Percentiles rank a stretch among this genome's conserved stretches.
Evolutionary conservation across 2,797 vertebrate species (phyloP).

Genomic region (Enteromius trimaculatus): DNA sequence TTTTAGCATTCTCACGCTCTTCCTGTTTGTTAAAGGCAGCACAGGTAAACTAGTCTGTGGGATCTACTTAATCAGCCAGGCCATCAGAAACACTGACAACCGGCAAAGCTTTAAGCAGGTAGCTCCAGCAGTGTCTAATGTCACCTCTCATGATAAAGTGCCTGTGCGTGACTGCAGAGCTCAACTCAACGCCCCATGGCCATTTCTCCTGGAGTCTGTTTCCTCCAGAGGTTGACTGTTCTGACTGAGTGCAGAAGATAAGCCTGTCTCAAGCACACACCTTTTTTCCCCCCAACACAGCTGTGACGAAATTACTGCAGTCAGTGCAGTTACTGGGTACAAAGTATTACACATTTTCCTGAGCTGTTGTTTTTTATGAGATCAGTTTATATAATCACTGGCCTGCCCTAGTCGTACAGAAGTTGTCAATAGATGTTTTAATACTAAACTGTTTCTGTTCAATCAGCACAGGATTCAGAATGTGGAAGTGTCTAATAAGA

Average conservation of each 20-base stretch:
- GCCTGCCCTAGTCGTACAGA: too few species aligned
- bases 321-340: neutral
- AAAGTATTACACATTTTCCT: neutral
- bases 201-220: slow-evolving; percentile 58
- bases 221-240: slow-evolving; percentile 62
- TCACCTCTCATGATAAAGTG: slow-evolving; percentile 73
- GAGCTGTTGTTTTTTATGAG: neutral
- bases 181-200: slow-evolving; percentile 66
- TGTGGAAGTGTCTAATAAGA: neutral
- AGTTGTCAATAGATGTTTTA: neutral
- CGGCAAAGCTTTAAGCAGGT: slow-evolving; percentile 51
- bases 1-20: neutral
- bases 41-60: neutral
- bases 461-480: neutral
- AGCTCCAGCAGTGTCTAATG: slow-evolving; percentile 59
- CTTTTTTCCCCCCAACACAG: neutral
- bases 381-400: neutral
- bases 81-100: neutral
- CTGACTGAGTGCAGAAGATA: slow-evolving; percentile 66
- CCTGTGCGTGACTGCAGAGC: slow-evolving; percentile 76
- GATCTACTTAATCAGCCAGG: neutral
- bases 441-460: neutral
- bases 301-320: neutral
- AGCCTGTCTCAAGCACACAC: slow-evolving; percentile 55
- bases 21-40: neutral